Conservation (phyloP, 2,113 vertebrate genomes). For the Gymnogyps californianus region DNA sequence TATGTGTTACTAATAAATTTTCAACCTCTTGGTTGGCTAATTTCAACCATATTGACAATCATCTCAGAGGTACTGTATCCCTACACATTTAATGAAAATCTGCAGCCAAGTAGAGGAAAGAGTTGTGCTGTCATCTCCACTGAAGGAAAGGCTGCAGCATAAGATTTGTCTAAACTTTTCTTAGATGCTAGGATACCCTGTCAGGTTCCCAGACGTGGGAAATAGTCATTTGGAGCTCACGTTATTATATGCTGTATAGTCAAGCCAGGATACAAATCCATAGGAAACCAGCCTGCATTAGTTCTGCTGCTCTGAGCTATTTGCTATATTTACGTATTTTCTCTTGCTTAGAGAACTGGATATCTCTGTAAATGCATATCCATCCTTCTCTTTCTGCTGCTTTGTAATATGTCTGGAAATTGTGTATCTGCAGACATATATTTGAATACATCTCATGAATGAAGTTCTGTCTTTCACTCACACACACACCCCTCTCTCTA, state of each 20-base stretch:
- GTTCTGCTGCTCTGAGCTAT: not conserved
- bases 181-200: not conserved
- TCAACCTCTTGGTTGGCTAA: not conserved
- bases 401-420: not conserved
- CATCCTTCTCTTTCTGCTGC: not conserved
- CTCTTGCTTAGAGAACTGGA: not conserved
- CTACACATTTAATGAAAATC: not conserved
- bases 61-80: not conserved
- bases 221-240: not conserved
- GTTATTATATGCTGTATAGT: not conserved
- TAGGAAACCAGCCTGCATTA: not conserved
- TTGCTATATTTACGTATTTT: not conserved
- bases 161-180: not conserved
- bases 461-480: not conserved
- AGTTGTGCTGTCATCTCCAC: not conserved
- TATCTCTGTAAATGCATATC: not conserved
- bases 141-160: not conserved
- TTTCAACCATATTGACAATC: conserved; percentile 1
- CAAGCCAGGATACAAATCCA: not conserved
- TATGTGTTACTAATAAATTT: not conserved
- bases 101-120: not conserved
- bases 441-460: not conserved
- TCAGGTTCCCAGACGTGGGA: not conserved
- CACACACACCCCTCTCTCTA: too few species aligned
- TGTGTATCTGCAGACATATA: not conserved